Evolutionary conservation across 2,113 vertebrate species (phyloP).

Genomic region (Hepsetus odoe): DNA sequence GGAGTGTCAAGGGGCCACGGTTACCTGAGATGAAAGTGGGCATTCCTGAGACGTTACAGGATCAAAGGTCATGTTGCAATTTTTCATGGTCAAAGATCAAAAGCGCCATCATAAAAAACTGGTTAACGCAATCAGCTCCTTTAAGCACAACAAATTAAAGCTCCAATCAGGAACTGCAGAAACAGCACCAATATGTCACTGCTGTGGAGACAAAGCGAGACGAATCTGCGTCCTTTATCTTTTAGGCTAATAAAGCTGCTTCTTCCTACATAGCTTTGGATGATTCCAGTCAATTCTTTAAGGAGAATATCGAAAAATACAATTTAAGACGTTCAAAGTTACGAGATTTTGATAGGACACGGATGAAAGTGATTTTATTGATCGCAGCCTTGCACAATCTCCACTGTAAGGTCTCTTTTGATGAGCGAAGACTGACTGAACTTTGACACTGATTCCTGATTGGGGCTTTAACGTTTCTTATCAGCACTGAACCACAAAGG

Average conservation of each 20-base stretch:
- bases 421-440: background rate
- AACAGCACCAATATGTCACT: background rate
- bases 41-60: background rate
- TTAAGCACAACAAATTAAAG: background rate
- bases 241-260: too few relatives aligned
- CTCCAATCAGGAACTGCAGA: background rate
- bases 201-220: background rate
- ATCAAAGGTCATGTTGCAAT: background rate
- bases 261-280: too few relatives aligned
- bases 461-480: background rate
- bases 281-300: too few relatives aligned
- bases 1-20: slow-evolving; percentile 2
- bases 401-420: background rate
- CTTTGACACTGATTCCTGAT: background rate
- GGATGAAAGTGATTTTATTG: too few relatives aligned
- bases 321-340: too few relatives aligned
- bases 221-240: too few relatives aligned
- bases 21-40: slow-evolving; percentile 6
- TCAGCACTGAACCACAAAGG: background rate
- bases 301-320: too few relatives aligned
- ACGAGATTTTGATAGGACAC: too few relatives aligned
- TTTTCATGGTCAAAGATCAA: background rate
- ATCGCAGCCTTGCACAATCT: background rate
- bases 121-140: too few relatives aligned
- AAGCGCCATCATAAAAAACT: background rate